Percentiles rank a stretch among this genome's conserved stretches.
phyloP scores from a whole-genome alignment of 2,113 vertebrate genomes.

The Atractosteus spatula region DNA sequence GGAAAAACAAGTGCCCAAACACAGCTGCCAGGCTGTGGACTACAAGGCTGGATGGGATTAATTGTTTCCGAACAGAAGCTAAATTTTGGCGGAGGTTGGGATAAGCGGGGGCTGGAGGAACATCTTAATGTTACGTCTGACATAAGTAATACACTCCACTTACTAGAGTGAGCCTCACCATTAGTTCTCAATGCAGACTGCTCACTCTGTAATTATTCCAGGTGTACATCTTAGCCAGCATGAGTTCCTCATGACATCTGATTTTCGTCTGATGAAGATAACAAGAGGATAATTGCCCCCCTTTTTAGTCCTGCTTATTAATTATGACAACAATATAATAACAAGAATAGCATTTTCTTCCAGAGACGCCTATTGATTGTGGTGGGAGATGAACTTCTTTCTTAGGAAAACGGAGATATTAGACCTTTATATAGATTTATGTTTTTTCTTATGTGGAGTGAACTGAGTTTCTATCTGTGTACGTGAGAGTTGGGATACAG shows the following conservation, averaged over 20 bases:
- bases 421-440: too few species aligned
- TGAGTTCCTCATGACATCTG: constrained; percentile 5
- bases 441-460: too few species aligned
- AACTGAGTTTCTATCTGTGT: too few species aligned
- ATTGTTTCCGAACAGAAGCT: constrained; percentile 68
- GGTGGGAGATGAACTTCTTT: too few species aligned
- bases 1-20: constrained; percentile 75
- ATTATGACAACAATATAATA: neutral
- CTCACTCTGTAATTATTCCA: constrained; percentile 51
- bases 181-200: constrained; percentile 36
- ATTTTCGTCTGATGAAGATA: neutral
- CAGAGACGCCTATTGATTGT: too few species aligned
- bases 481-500: too few species aligned
- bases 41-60: constrained; percentile 53
- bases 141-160: constrained; percentile 28
- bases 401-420: too few species aligned
- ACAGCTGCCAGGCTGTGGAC: constrained; percentile 67
- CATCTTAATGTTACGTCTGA: constrained; percentile 41
- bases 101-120: constrained; percentile 13
- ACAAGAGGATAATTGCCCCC: neutral
- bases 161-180: constrained; percentile 31
- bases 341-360: neutral
- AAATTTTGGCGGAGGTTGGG: constrained; percentile 57
- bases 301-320: neutral
- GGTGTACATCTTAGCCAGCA: constrained; percentile 49